These are phyloP conservation scores for Etia nguti DNA, from an alignment of 2,113 vertebrate genomes.

Conservation along the genomic window DNA sequence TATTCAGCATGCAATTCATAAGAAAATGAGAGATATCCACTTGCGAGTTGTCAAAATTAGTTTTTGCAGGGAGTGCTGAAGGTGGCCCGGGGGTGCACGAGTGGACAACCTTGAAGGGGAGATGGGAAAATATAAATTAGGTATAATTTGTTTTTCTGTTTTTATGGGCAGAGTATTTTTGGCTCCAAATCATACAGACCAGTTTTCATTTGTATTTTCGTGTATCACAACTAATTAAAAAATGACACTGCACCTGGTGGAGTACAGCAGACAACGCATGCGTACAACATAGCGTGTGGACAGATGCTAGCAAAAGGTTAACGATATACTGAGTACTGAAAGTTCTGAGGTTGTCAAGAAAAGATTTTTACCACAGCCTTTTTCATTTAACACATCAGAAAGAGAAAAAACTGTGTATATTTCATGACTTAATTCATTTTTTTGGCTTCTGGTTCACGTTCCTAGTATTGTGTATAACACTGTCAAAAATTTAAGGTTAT, in stretches of 20 bases:
- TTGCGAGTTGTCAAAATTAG: neutral
- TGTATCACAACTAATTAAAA: neutral
- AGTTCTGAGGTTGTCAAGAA: neutral
- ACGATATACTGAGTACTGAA: rapidly evolving
- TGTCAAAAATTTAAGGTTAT: neutral
- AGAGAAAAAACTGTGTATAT: neutral
- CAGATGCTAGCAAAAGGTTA: neutral
- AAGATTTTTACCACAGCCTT: neutral
- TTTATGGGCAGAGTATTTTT: neutral
- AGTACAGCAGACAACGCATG: neutral
- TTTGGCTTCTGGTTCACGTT: neutral
- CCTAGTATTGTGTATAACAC: rapidly evolving
- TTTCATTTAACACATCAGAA: neutral
- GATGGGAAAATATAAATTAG: neutral
- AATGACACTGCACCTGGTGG: neutral
- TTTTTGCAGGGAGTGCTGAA: neutral
- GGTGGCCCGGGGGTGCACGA: neutral
- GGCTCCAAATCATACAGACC: neutral
- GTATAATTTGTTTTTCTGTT: neutral
- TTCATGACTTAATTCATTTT: neutral
- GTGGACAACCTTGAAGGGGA: neutral
- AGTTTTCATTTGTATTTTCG: neutral
- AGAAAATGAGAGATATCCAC: neutral
- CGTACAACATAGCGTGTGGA: rapidly evolving
- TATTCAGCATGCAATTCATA: neutral